A percentile compares a stretch with the other conserved stretches of the same genome.
Evolutionary conservation across 2,113 vertebrate genomes (phyloP).

Genomic region (Colinus virginianus): DNA sequence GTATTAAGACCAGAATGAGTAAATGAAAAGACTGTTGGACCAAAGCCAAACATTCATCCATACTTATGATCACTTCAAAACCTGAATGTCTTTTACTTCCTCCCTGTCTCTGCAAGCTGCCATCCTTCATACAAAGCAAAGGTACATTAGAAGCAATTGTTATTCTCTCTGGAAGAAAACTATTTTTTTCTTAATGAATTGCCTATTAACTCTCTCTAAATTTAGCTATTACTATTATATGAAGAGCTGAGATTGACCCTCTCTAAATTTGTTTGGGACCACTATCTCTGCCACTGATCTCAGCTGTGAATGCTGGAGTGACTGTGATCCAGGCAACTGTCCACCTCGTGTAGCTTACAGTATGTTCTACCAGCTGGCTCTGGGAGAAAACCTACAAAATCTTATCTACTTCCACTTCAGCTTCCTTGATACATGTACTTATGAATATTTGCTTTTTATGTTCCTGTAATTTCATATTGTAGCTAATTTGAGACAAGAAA

Average conservation of each 20-base stretch:
- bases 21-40: background rate
- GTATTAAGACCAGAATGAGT: background rate
- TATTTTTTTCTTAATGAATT: background rate
- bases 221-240: background rate
- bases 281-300: background rate
- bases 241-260: background rate
- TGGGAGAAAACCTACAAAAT: background rate
- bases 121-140: background rate
- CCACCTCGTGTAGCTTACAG: background rate
- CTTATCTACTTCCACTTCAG: background rate
- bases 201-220: fast-evolving
- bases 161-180: background rate
- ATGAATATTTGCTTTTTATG: background rate
- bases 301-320: background rate
- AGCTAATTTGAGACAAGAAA: background rate
- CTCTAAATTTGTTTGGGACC: background rate
- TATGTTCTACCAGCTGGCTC: background rate
- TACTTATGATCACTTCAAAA: background rate
- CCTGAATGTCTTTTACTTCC: background rate
- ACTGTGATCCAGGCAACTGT: background rate
- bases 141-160: background rate
- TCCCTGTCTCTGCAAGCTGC: background rate
- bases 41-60: background rate
- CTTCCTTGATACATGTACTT: background rate
- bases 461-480: background rate